Percentiles rank a stretch among this genome's conserved stretches.
Evolutionary conservation across 2,888 invertebrate species (phyloP).

Genomic region (Vesta saturnalis): DNA sequence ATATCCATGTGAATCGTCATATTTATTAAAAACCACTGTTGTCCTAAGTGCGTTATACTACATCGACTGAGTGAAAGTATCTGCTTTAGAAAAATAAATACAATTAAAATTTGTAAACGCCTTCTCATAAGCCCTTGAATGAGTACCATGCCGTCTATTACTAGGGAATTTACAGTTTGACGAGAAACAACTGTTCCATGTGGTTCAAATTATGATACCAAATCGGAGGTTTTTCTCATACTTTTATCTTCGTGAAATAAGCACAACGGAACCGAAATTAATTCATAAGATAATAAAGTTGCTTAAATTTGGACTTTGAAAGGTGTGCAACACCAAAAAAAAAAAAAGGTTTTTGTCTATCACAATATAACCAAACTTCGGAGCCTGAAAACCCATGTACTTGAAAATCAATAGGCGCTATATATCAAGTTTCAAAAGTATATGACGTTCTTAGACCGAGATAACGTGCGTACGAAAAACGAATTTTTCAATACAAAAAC

Average conservation of each 20-base stretch:
- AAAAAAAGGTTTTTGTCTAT: no score
- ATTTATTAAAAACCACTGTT: neutral
- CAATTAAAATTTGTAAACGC: neutral
- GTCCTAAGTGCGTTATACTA: neutral
- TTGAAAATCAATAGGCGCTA: no score
- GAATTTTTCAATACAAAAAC: no score
- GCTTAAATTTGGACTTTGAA: conserved; percentile 23
- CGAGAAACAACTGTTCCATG: neutral
- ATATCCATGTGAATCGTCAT: no score
- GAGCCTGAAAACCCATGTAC: no score
- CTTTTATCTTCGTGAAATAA: conserved; percentile 36
- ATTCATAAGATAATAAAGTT: conserved; percentile 32
- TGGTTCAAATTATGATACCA: conserved; percentile 34
- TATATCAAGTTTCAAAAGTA: no score
- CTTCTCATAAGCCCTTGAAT: neutral
- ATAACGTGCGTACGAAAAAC: no score
- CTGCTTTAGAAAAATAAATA: neutral
- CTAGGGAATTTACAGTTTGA: neutral
- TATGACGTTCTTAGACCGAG: no score
- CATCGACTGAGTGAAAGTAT: neutral
- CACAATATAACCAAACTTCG: no score
- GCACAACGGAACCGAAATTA: conserved; percentile 24
- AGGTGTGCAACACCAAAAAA: no score
- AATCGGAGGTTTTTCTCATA: conserved; percentile 34
- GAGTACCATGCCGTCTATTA: neutral